A percentile compares a stretch with the other conserved stretches of the same genome.
Conservation (phyloP, 2,797 vertebrate genomes). For the Macrochelys suwanniensis region DNA sequence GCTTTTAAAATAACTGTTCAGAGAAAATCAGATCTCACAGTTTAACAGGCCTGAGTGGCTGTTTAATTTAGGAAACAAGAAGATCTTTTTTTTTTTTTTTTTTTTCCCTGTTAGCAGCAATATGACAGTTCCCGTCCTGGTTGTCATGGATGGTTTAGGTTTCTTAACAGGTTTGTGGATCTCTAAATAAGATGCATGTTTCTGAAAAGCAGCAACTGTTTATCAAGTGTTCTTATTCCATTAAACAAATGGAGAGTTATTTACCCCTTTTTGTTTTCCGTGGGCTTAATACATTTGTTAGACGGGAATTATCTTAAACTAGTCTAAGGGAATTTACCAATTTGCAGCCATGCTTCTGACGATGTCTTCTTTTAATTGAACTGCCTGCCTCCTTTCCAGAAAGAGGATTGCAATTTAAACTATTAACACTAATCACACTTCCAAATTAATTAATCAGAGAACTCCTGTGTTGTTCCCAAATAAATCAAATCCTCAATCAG, state of each 20-base stretch:
- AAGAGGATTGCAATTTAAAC: constrained; percentile 70
- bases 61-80: background rate
- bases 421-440: constrained; percentile 35
- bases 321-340: constrained; percentile 59
- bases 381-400: constrained; percentile 68
- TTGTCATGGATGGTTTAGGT: background rate
- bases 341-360: constrained; percentile 63
- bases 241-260: background rate
- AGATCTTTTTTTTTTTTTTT: background rate
- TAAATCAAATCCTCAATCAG: background rate
- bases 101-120: background rate
- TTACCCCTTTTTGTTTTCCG: constrained; percentile 30
- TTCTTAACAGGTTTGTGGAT: background rate
- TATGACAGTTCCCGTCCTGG: background rate
- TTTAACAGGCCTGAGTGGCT: background rate
- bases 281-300: constrained; percentile 63
- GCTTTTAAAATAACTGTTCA: background rate
- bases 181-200: background rate
- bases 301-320: constrained; percentile 52
- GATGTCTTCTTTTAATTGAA: constrained; percentile 64
- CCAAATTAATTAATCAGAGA: background rate
- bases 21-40: too few relatives aligned
- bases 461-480: background rate
- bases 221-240: background rate
- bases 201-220: background rate